phyloP scores from a whole-genome alignment of 2,888 invertebrate species.

The Campaea margaritaria region DNA sequence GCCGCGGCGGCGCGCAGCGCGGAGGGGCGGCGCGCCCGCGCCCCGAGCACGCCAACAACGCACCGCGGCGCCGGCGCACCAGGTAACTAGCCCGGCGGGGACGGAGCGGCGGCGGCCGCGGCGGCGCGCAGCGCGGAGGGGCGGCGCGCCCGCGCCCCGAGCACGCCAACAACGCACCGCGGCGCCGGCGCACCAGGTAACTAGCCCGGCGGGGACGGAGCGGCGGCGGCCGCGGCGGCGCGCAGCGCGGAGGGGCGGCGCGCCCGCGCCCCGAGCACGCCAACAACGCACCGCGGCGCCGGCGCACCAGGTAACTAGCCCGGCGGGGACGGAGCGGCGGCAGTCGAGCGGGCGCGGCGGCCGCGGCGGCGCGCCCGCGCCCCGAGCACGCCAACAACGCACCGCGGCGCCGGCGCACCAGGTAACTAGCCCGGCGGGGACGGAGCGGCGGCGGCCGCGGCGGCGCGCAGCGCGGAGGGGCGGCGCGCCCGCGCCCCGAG shows the following conservation, averaged over 20 bases:
- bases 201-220: constrained; percentile 59
- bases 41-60: constrained; percentile 71
- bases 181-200: constrained; percentile 88
- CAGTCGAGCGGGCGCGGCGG: constrained; percentile 67
- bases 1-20: constrained; percentile 63
- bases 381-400: constrained; percentile 73
- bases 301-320: constrained; percentile 88
- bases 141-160: constrained; percentile 68
- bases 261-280: constrained; percentile 72
- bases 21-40: constrained; percentile 63
- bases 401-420: constrained; percentile 88
- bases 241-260: constrained; percentile 59
- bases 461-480: constrained; percentile 59
- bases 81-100: constrained; percentile 71
- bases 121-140: constrained; percentile 61
- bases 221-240: constrained; percentile 69
- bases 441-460: constrained; percentile 73
- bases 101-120: constrained; percentile 70
- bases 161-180: constrained; percentile 77
- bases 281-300: constrained; percentile 83
- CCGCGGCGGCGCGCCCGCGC: constrained; percentile 59
- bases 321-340: constrained; percentile 62
- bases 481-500: constrained; percentile 67
- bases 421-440: constrained; percentile 65
- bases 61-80: constrained; percentile 88